Percentiles rank a stretch among this genome's conserved stretches.
Conservation (phyloP, 2,797 vertebrate species). For the Leptodactylus fallax region DNA sequence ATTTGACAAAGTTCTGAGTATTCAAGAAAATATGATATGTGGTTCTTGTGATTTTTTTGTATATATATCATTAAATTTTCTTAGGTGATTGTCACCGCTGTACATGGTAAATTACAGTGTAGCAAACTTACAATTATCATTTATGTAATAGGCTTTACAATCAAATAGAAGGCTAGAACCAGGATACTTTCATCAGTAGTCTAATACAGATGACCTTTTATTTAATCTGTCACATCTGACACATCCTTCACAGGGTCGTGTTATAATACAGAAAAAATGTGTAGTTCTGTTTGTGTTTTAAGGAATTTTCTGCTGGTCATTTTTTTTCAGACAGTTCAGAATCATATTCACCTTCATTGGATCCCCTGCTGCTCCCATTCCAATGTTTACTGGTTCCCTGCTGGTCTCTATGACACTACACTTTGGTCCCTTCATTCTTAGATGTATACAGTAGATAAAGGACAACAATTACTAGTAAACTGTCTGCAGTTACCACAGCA, state of each 20-base stretch:
- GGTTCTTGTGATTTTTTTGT: background rate
- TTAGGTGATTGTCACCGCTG: background rate
- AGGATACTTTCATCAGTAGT: background rate
- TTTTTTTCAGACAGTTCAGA: too few relatives aligned
- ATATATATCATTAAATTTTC: background rate
- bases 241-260: background rate
- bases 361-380: too few relatives aligned
- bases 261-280: background rate
- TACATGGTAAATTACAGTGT: constrained; percentile 23
- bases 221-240: background rate
- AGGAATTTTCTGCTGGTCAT: background rate
- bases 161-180: constrained; percentile 9
- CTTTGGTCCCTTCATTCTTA: too few relatives aligned
- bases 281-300: background rate
- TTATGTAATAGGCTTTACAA: constrained; percentile 10
- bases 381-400: too few relatives aligned
- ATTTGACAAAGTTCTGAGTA: background rate
- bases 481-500: too few relatives aligned
- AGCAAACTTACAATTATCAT: constrained; percentile 2
- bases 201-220: background rate
- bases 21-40: constrained; percentile 13
- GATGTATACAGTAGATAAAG: too few relatives aligned
- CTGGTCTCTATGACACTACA: too few relatives aligned
- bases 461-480: too few relatives aligned
- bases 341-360: too few relatives aligned